These are phyloP conservation scores for Gambusia affinis DNA, from an alignment of 2,113 vertebrate genomes.

Conservation along the genomic window DNA sequence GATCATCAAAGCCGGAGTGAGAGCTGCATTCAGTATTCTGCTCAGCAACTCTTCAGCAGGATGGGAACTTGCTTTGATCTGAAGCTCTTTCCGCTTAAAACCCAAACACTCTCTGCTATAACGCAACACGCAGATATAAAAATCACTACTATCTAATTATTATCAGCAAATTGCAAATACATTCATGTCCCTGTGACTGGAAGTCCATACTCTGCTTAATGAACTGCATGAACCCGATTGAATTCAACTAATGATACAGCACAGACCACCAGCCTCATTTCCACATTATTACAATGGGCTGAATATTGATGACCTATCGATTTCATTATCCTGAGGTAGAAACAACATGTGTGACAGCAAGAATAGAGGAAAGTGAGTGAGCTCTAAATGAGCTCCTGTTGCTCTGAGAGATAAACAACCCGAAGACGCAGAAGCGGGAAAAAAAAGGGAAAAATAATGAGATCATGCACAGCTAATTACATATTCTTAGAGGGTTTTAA, in stretches of 20 bases:
- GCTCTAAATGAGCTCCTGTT: background rate
- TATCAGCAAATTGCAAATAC: constrained; percentile 11
- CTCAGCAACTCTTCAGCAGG: constrained; percentile 4
- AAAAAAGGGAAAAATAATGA: background rate
- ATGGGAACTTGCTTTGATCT: background rate
- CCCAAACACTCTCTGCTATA: background rate
- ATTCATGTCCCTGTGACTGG: constrained; percentile 22
- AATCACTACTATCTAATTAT: constrained; percentile 17
- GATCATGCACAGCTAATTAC: too few species aligned
- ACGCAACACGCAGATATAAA: constrained; percentile 3
- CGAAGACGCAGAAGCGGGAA: background rate
- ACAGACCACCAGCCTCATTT: constrained; percentile 42
- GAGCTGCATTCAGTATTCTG: background rate
- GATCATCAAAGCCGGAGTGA: background rate
- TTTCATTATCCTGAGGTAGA: constrained; percentile 50
- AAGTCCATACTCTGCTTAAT: constrained; percentile 57
- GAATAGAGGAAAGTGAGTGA: background rate
- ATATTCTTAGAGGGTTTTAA: background rate
- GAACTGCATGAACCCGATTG: constrained; percentile 40
- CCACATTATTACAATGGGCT: constrained; percentile 46
- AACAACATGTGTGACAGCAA: constrained; percentile 12
- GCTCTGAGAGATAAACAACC: background rate
- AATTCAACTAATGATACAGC: constrained; percentile 52
- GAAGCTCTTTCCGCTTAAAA: background rate
- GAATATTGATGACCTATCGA: constrained; percentile 60